These are phyloP conservation scores for Drosophila arizonae DNA, from an alignment of 1,140 invertebrate genomes.

Conservation along the genomic window DNA sequence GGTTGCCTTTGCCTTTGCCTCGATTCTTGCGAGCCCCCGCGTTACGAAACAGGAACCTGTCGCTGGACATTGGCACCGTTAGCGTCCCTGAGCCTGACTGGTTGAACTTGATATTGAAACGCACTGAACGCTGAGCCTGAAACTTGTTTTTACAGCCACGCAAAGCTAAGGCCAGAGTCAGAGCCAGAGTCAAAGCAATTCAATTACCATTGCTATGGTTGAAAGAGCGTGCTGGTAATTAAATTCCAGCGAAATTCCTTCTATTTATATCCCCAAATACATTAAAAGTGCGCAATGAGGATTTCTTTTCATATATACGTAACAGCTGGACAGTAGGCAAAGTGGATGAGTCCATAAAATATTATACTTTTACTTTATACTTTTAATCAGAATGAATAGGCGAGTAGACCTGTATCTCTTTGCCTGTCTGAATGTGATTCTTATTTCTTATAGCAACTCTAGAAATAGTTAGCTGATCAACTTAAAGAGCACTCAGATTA, in stretches of 20 bases:
- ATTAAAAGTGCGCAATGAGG: no score
- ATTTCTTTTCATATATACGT: no score
- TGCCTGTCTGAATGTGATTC: no score
- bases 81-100: slow-evolving; percentile 61
- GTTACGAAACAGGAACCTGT: slow-evolving; percentile 54
- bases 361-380: no score
- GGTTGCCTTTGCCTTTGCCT: slow-evolving; percentile 1
- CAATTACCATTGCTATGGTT: slow-evolving; percentile 2
- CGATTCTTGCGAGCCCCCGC: slow-evolving; percentile 52
- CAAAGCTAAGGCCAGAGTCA: no score
- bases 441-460: no score
- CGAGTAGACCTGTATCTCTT: no score
- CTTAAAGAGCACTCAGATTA: no score
- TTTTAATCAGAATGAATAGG: no score
- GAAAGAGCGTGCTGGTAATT: slow-evolving; percentile 9
- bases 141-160: slow-evolving; percentile 51
- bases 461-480: no score
- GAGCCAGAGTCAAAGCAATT: background rate
- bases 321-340: no score
- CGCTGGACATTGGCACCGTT: slow-evolving; percentile 52
- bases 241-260: slow-evolving; percentile 55
- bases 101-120: slow-evolving; percentile 78
- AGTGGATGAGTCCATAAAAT: no score
- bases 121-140: slow-evolving; percentile 48
- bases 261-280: background rate